Base-by-base conservation (phyloP, 2,797 vertebrate genomes). In the Macrochelys suwanniensis region DNA sequence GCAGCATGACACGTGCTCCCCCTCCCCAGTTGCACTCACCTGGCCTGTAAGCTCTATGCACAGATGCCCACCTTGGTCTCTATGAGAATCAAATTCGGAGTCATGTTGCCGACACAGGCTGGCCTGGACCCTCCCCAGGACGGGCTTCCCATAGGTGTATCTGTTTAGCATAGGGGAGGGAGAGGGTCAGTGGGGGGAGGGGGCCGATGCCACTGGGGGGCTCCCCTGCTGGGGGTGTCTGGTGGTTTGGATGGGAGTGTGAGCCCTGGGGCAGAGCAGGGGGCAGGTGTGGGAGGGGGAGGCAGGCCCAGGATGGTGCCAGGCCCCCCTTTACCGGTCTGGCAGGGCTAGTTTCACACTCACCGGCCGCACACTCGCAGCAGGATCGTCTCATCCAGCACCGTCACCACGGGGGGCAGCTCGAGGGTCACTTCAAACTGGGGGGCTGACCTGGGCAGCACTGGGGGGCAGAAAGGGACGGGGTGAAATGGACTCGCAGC, bases 141-240 rank as follows among this genome's bases (percentile, higher is more conserved):
- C 92, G 0, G 96, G 96, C 33, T 96, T 97, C n/a, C 97, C 97
- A 0, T 97, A 96, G 87, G 97, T 96, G 89, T 97, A 96, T 8
- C 97, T 97, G 82, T 80, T 21, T 23, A 42, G 45, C 50, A 51
- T 74, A 33, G 42, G 33, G 47, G 26, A 31, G 26, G 47, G 76
- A 89, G 53, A 54, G 1, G 31, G 31, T n/a, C 2, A 2, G 23
- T 17, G 65, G 37, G n/a, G 19, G 23, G 7, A 19, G 76, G 7
- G 26, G 37, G 71, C 10, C 8, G 2, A 19, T 33, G 23, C 23
- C 15, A n/a, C 25, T 45, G 23, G 1, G 10, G 21, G 68, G 37
- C 19, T 42, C 37, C 17, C 61, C 11, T 71, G 21, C 11, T 23
- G n/a, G 68, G 68, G 19, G 37, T 21, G 19, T 21, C 8, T 42